Conservation (phyloP, 2,797 vertebrate genomes). For the Cyclopterus lumpus region DNA sequence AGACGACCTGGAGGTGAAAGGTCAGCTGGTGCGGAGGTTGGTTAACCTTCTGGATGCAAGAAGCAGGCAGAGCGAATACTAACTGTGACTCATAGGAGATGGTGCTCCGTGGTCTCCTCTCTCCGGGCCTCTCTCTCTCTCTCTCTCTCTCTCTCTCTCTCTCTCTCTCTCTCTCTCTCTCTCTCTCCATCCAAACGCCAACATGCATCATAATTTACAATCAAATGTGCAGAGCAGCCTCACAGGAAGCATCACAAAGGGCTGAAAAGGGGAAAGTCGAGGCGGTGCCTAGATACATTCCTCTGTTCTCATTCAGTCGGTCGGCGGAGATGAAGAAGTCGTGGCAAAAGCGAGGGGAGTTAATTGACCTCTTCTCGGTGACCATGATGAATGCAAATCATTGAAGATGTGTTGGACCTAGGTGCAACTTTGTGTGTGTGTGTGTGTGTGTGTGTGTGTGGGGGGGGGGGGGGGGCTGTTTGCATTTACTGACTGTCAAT, state of each 20-base stretch:
- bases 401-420: not conserved
- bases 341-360: not conserved
- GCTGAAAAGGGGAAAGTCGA: slow-evolving; percentile 58
- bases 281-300: slow-evolving; percentile 52
- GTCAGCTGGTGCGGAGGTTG: slow-evolving; percentile 12
- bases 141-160: slow-evolving; percentile 10
- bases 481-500: not conserved
- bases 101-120: slow-evolving; percentile 14
- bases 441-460: too few species aligned
- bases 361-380: not conserved
- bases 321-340: not conserved
- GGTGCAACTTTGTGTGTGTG: too few species aligned
- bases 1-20: slow-evolving; percentile 29
- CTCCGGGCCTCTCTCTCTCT: slow-evolving; percentile 22
- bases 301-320: slow-evolving; percentile 16
- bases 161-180: slow-evolving; percentile 6
- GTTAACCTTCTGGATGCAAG: not conserved
- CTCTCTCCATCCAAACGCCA: slow-evolving; percentile 17
- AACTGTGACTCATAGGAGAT: slow-evolving; percentile 1
- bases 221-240: slow-evolving; percentile 56
- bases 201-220: slow-evolving; percentile 57
- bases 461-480: too few species aligned
- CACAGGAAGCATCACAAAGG: slow-evolving; percentile 61
- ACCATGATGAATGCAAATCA: not conserved
- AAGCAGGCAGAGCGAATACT: not conserved